Evolutionary conservation across 1,140 invertebrate species (phyloP), one percentile per base, ranked within the genome.

Genomic region (Streblospio benedicti): DNA sequence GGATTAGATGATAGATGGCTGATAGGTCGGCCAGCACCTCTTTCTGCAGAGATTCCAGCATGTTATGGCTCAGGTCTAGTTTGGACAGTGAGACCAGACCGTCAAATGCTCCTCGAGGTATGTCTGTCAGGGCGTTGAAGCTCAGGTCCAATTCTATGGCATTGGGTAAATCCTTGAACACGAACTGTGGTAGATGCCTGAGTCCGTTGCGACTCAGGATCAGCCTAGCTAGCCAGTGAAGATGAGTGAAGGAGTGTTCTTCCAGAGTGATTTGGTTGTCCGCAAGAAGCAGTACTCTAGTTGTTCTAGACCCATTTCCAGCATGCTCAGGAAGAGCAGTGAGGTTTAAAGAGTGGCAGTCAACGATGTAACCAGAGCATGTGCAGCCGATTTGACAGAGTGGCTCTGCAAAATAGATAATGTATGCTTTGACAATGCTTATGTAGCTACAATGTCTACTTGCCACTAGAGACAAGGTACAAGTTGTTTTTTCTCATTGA

Each of bases 1-100:
- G 18, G 18, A 14, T 4, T 5, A 52, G 50, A 12, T 31, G 50
- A 18, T 52, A 25, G 3, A 52, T 25, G 1, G 6, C 23, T 18
- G 50, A 18, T 18, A 53, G 33, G 2, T n/a, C 23, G 9, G 6
- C 20, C 45, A 49, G 14, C 12, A 23, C 20, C 25, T 49, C 45
- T 9, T 25, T 12, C 9, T 49, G 14, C 6, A 49, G 25, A 23
- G 12, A 9, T 9, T 6, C 6, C 14, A 49, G 14, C 6, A 6
- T 9, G 41, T 61, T 61, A 32, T 61, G 53, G 28, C 54, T 41
- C 14, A 61, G 30, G 16, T 56, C 54, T 25, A 61, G 45, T 16
- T 30, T 32, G n/a, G n/a, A 20, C 27, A 61, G 27, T 28, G 44
- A 49, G 4, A 31, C 43, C 43, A 61, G 51, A 30, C 47, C 47